Conservation (phyloP, 2,797 vertebrate genomes). For the Anguilla anguilla region DNA sequence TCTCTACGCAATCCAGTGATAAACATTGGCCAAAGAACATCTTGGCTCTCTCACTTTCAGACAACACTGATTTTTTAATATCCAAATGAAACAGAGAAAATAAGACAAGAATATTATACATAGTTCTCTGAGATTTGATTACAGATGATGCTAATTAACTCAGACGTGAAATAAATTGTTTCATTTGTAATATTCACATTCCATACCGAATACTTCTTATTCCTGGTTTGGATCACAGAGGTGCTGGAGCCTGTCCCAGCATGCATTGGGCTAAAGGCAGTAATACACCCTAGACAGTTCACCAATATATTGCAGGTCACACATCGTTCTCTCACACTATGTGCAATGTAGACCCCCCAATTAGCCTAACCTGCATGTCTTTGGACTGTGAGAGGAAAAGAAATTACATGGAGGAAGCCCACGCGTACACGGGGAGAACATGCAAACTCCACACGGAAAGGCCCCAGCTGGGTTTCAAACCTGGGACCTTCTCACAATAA, state of each 20-base stretch:
- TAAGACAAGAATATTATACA: not conserved
- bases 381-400: no score
- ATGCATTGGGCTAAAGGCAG: not conserved
- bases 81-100: not conserved
- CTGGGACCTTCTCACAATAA: no score
- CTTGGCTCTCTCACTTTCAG: not conserved
- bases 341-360: not conserved
- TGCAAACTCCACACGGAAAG: no score
- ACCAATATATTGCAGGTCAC: no score
- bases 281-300: no score
- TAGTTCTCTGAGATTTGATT: slow-evolving; percentile 2
- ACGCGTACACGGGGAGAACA: no score
- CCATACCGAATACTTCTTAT: not conserved
- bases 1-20: not conserved
- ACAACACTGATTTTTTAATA: not conserved
- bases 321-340: no score
- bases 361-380: no score
- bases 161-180: not conserved
- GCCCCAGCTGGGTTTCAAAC: no score
- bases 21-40: not conserved
- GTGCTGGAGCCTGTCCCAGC: no score
- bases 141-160: not conserved
- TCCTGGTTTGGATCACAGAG: no score
- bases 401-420: no score
- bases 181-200: not conserved